Percentiles rank a stretch among this genome's conserved stretches.
Evolutionary conservation across 1,140 invertebrate species (phyloP).

Genomic region (Magallana gigas): DNA sequence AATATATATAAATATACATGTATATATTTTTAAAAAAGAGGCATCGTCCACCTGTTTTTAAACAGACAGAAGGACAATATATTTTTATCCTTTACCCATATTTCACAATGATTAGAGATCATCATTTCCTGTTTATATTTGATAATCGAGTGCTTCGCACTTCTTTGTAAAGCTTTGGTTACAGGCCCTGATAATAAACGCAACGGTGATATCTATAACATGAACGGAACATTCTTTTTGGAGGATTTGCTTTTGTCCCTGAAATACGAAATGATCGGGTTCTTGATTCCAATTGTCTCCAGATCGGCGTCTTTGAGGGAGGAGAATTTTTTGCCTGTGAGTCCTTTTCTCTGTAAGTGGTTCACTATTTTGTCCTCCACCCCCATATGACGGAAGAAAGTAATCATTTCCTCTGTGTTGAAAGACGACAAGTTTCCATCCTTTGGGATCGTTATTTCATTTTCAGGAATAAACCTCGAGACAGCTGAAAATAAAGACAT

Average conservation of each 20-base stretch:
- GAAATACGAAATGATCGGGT: conserved; percentile 58
- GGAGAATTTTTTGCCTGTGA: conserved; percentile 58
- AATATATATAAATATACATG: no score
- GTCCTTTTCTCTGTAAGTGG: conserved; percentile 51
- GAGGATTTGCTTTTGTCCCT: conserved; percentile 50
- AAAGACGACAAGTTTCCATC: conserved; percentile 56
- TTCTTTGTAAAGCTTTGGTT: no score
- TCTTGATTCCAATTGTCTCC: conserved; percentile 58
- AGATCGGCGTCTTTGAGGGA: conserved; percentile 58
- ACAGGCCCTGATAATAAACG: no score
- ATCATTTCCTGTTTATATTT: no score
- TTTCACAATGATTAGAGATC: background rate
- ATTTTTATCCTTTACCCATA: background rate
- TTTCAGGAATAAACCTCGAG: conserved; percentile 46
- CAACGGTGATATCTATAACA: conserved; percentile 37
- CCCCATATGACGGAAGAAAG: conserved; percentile 56
- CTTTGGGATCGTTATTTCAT: conserved; percentile 56
- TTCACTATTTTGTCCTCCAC: conserved; percentile 55
- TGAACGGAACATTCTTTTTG: conserved; percentile 53
- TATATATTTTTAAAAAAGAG: no score
- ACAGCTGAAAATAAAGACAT: conserved; percentile 40
- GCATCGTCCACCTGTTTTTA: no score
- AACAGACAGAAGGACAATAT: no score
- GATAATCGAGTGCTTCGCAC: no score
- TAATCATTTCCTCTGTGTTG: conserved; percentile 56